A percentile compares a stretch with the other conserved stretches of the same genome.
Conservation (phyloP, 2,113 vertebrate species). For the Salvelinus alpinus region DNA sequence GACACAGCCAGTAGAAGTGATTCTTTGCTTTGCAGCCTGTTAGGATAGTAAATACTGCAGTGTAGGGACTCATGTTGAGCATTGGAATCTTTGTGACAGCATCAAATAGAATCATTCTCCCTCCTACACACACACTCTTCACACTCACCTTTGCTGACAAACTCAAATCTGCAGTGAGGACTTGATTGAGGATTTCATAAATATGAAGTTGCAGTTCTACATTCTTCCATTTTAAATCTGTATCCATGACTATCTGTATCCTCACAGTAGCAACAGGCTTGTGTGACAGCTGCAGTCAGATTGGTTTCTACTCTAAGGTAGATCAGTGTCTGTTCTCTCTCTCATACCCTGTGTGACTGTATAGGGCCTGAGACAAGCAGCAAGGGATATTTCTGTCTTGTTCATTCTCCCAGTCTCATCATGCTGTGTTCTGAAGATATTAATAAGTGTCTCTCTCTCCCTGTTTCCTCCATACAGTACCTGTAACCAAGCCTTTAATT, state of each 20-base stretch:
- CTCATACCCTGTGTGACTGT: not conserved
- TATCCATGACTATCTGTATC: not conserved
- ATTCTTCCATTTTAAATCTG: not conserved
- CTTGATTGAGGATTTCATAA: not conserved
- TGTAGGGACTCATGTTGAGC: not conserved
- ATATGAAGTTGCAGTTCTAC: not conserved
- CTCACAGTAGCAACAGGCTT: not conserved
- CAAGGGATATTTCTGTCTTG: slow-evolving; percentile 21
- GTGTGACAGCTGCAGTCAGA: slow-evolving; percentile 24
- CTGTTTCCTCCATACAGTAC: slow-evolving; percentile 81
- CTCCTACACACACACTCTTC: not conserved
- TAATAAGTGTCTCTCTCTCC: not conserved
- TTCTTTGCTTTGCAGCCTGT: not conserved
- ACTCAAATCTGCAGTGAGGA: not conserved
- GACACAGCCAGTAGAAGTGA: not conserved
- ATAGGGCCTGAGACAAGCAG: not conserved
- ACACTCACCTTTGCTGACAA: not conserved
- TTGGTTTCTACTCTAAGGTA: not conserved
- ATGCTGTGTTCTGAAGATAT: slow-evolving; percentile 24
- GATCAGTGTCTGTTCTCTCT: not conserved
- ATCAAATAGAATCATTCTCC: not conserved
- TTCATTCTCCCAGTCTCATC: slow-evolving; percentile 29
- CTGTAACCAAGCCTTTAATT: slow-evolving; percentile 91
- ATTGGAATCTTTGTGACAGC: not conserved
- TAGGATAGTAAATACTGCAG: not conserved